Evolutionary conservation across 2,888 invertebrate species (phyloP), one percentile per base, ranked within the genome.

Genomic region (Caenorhabditis imperialis): DNA sequence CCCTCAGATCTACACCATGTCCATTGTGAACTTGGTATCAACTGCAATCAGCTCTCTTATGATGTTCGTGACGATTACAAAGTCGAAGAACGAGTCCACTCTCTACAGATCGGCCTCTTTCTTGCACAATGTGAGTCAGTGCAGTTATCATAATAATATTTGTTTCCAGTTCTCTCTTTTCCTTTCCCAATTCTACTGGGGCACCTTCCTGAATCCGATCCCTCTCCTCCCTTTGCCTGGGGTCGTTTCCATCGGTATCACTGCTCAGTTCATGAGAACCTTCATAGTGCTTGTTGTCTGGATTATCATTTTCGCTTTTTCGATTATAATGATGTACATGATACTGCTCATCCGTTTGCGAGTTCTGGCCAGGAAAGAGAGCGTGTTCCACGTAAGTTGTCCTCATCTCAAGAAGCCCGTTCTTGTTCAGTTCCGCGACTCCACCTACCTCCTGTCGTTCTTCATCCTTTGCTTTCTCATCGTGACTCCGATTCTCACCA

Each of bases 151-250:
- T 2, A 10, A 16, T 18, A 14, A n/a, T 8, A 2, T 40, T 8
- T 33, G 4, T 6, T 53, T 53, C 12, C 53, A 62, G 62, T 53
- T 62, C 38, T 62, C 62, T 10, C 23, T 62, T 3, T 62, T 53
- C 20, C 20, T 45, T 6, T 51, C 62, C n/a, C 62, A 62, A 37
- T 62, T 62, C 45, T 62, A 62, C 44, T 62, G 62, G 62, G 62
- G 62, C 2, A 14, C 35, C 37, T 53, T 62, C 10, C 45, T 62
- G 18, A 62, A 62, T 30, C 62, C 62, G 0, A 37, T 62, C 12
- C 62, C 62, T 7, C 38, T 62, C 4, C 62, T 62, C 18, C 62
- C 62, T 0, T 37, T 62, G 7, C 62, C 62, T 1, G 62, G 62
- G 2, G 53, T 62, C 10, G 45, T 45, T 18, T 27, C 37, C 12